phyloP scores from a whole-genome alignment of 2,797 vertebrate genomes.

The Macropodus opercularis region DNA sequence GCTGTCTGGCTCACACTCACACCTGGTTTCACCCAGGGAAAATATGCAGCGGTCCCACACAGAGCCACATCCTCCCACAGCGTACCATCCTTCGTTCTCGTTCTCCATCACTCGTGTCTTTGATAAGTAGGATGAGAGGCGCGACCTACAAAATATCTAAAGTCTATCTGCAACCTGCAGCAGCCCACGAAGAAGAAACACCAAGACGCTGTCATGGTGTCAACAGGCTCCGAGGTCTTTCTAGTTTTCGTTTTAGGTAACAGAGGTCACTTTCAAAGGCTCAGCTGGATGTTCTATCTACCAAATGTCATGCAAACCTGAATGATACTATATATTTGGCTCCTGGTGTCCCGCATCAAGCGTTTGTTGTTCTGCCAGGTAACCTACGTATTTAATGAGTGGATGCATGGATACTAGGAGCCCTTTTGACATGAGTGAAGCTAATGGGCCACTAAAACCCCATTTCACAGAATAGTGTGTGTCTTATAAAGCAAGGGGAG shows the following conservation, averaged over 20 bases:
- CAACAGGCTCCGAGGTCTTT: conserved; percentile 1
- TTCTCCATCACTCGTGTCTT: neutral
- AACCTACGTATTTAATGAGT: neutral
- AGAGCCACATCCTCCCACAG: conserved; percentile 69
- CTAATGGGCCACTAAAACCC: neutral
- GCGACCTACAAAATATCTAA: neutral
- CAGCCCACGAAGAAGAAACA: neutral
- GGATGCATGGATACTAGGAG: neutral
- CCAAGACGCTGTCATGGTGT: conserved; percentile 7
- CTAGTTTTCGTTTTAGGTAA: conserved; percentile 23
- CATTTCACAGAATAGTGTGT: no score
- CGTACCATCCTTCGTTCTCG: conserved; percentile 6
- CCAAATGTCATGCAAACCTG: conserved; percentile 15
- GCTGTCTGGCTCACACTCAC: conserved; percentile 61
- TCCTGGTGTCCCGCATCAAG: neutral
- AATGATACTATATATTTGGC: conserved; percentile 8
- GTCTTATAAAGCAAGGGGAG: no score
- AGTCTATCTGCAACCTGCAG: neutral
- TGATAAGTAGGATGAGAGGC: neutral
- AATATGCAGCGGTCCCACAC: conserved; percentile 48
- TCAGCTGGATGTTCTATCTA: neutral
- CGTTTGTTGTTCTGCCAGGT: neutral
- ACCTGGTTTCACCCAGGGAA: conserved; percentile 73
- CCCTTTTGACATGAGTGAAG: neutral
- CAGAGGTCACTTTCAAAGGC: conserved; percentile 26